Evolutionary conservation across 2,113 vertebrate genomes (phyloP).

Genomic region (Eubucco bourcierii): DNA sequence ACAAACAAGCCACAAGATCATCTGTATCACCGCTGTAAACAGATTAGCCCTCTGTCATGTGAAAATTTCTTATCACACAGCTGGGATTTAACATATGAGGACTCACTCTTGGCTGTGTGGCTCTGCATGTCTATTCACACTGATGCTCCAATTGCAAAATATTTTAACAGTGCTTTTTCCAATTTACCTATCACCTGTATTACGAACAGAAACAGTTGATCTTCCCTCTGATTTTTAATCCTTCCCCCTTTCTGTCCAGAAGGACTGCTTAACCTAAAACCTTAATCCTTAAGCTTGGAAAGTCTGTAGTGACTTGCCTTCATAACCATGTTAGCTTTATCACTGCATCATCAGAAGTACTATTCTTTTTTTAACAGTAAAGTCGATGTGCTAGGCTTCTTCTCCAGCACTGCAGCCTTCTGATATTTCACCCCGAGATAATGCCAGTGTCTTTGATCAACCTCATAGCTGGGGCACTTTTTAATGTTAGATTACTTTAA

Average conservation of each 20-base stretch:
- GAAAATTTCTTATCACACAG: conserved; percentile 1
- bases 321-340: conserved; percentile 65
- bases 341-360: conserved; percentile 49
- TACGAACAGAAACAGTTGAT: conserved; percentile 35
- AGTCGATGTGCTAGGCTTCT: conserved; percentile 71
- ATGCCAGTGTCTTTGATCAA: conserved; percentile 33
- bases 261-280: conserved; percentile 71
- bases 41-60: conserved; percentile 29
- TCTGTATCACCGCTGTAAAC: conserved; percentile 21
- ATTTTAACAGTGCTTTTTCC: conserved; percentile 3
- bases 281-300: conserved; percentile 70
- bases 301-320: conserved; percentile 69
- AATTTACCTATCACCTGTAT: conserved; percentile 47
- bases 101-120: neutral
- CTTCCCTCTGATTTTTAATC: conserved; percentile 68
- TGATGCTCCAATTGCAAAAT: neutral
- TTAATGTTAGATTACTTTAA: conserved; percentile 38
- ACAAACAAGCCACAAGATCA: neutral
- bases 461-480: neutral
- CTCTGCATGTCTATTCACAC: neutral
- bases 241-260: conserved; percentile 60
- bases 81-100: neutral
- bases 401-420: conserved; percentile 66
- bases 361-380: conserved; percentile 50
- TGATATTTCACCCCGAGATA: conserved; percentile 55